Percentiles rank a stretch among this genome's conserved stretches.
Conservation (phyloP, 1,140 invertebrate species). For the Periplaneta americana region DNA sequence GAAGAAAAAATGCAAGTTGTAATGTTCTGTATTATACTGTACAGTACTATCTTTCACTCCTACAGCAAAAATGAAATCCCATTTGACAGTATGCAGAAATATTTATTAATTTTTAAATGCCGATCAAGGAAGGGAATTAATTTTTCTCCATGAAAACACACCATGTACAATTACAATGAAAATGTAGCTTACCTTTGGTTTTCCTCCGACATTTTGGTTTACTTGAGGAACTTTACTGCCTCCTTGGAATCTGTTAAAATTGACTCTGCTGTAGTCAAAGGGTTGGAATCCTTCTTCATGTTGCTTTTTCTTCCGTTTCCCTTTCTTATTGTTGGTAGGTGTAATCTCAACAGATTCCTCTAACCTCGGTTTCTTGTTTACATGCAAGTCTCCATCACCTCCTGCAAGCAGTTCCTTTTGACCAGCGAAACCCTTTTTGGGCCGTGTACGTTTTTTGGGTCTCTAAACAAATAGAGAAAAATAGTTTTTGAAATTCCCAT, state of each 20-base stretch:
- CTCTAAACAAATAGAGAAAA: background rate
- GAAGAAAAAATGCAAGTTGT: too few relatives aligned
- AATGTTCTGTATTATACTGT: too few relatives aligned
- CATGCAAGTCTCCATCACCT: background rate
- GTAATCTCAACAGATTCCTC: background rate
- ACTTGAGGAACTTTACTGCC: constrained; percentile 1
- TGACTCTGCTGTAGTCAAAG: constrained; percentile 22
- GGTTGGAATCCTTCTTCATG: background rate
- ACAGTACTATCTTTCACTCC: too few relatives aligned
- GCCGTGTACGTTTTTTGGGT: background rate
- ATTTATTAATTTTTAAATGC: too few relatives aligned
- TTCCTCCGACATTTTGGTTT: background rate
- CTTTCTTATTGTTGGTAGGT: background rate
- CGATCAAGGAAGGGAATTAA: too few relatives aligned
- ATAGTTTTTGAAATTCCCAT: too few relatives aligned
- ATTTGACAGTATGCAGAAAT: too few relatives aligned
- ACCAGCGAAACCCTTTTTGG: background rate
- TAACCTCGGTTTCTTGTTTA: background rate
- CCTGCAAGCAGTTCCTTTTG: background rate
- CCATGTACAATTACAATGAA: too few relatives aligned
- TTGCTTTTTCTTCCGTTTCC: background rate
- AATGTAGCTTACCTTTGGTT: background rate
- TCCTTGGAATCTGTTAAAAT: constrained; percentile 16
- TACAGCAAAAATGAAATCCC: too few relatives aligned
- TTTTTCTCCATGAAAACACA: too few relatives aligned